phyloP scores from a whole-genome alignment of 2,797 vertebrate genomes.

The Pipistrellus pipistrellus region DNA sequence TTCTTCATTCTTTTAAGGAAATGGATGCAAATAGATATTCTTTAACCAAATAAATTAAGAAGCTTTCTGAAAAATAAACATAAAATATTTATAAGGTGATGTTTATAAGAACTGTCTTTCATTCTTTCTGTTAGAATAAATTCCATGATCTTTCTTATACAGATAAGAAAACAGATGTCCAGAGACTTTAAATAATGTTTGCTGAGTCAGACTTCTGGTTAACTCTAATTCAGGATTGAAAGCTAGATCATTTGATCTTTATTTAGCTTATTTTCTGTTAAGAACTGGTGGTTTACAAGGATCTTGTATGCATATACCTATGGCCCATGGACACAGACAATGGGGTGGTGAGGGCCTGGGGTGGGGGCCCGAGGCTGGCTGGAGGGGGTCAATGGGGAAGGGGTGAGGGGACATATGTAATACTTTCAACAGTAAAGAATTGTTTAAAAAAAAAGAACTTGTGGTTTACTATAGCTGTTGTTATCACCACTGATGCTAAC shows the following conservation, averaged over 20 bases:
- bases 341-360: too few relatives aligned
- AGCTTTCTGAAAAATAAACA: slow-evolving; percentile 6
- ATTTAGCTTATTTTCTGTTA: background rate
- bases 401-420: too few relatives aligned
- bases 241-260: background rate
- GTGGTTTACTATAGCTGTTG: background rate
- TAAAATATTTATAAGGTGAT: background rate
- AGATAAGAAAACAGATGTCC: background rate
- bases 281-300: background rate
- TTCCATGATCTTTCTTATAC: background rate
- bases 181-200: background rate
- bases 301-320: too few relatives aligned
- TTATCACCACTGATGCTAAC: background rate
- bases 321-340: too few relatives aligned
- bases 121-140: background rate
- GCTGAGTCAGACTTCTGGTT: background rate
- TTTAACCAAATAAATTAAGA: background rate
- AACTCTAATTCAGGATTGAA: background rate
- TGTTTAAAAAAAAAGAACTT: background rate
- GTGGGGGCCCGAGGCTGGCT: too few relatives aligned
- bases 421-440: too few relatives aligned
- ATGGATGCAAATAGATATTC: background rate
- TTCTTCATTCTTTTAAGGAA: slow-evolving; percentile 36
- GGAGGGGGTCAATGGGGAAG: too few relatives aligned
- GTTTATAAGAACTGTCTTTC: background rate